Evolutionary conservation across 2,888 invertebrate species (phyloP).

Genomic region (Noctua janthe): DNA sequence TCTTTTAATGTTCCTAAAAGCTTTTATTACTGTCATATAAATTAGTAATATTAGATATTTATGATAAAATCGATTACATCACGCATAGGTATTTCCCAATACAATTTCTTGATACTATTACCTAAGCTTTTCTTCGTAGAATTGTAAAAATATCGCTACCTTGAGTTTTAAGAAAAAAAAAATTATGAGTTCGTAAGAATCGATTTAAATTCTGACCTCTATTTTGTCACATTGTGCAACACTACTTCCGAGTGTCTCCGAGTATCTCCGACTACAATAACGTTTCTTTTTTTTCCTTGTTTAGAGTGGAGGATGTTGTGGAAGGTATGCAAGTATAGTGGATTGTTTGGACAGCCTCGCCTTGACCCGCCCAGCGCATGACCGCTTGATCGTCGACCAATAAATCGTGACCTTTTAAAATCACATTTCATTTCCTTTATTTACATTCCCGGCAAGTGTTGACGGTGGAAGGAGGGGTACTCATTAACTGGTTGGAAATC

Average conservation of each 20-base stretch:
- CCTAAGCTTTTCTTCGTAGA: constrained; percentile 48
- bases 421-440: constrained; percentile 81
- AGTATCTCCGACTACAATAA: constrained; percentile 62
- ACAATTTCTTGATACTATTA: constrained; percentile 32
- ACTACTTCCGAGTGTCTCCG: constrained; percentile 75
- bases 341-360: constrained; percentile 76
- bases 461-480: constrained; percentile 59
- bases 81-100: constrained; percentile 37
- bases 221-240: constrained; percentile 58
- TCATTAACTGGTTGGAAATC: constrained; percentile 60
- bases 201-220: constrained; percentile 59
- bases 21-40: constrained; percentile 49
- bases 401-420: constrained; percentile 79
- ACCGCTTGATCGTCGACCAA: constrained; percentile 76
- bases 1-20: constrained; percentile 52
- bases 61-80: constrained; percentile 29
- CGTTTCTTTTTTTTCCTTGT: constrained; percentile 73
- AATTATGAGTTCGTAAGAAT: constrained; percentile 32
- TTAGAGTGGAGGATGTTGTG: constrained; percentile 65
- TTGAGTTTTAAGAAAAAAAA: constrained; percentile 34
- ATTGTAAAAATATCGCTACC: constrained; percentile 43
- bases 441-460: constrained; percentile 72
- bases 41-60: constrained; percentile 16
- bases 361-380: constrained; percentile 80
- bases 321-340: constrained; percentile 63